phyloP scores from a whole-genome alignment of 1,140 invertebrate species.

The Stegodyphus dumicola region DNA sequence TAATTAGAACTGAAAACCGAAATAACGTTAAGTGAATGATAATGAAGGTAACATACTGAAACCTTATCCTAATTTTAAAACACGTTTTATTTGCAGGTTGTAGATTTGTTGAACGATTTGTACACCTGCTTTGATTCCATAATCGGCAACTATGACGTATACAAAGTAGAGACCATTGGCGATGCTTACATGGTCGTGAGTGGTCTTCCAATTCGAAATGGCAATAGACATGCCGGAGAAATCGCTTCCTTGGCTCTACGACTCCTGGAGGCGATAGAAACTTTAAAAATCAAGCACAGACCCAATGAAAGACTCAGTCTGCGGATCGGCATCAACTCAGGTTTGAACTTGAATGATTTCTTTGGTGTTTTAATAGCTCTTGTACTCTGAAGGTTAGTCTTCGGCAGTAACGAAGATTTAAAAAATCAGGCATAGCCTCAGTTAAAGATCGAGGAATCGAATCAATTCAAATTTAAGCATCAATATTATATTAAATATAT shows the following conservation, averaged over 20 bases:
- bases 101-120: constrained; percentile 81
- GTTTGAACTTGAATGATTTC: constrained; percentile 63
- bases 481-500: too few species aligned
- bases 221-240: constrained; percentile 79
- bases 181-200: constrained; percentile 68
- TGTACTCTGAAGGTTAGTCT: too few species aligned
- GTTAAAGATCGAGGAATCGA: too few species aligned
- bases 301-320: constrained; percentile 79
- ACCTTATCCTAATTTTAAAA: constrained; percentile 77
- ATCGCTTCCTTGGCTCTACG: constrained; percentile 84
- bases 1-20: too few species aligned
- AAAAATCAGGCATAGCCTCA: too few species aligned
- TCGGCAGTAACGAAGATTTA: too few species aligned
- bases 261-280: constrained; percentile 77
- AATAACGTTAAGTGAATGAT: too few species aligned
- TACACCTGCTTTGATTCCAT: constrained; percentile 84
- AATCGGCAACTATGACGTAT: constrained; percentile 82
- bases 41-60: too few species aligned
- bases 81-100: constrained; percentile 71
- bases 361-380: too few species aligned
- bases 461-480: too few species aligned
- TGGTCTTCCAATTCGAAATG: constrained; percentile 75
- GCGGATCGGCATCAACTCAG: constrained; percentile 77
- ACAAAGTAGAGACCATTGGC: constrained; percentile 68
- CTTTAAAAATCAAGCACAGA: constrained; percentile 79